Conservation (phyloP, 2,113 vertebrate species). For the Bolborhynchus lineola region DNA sequence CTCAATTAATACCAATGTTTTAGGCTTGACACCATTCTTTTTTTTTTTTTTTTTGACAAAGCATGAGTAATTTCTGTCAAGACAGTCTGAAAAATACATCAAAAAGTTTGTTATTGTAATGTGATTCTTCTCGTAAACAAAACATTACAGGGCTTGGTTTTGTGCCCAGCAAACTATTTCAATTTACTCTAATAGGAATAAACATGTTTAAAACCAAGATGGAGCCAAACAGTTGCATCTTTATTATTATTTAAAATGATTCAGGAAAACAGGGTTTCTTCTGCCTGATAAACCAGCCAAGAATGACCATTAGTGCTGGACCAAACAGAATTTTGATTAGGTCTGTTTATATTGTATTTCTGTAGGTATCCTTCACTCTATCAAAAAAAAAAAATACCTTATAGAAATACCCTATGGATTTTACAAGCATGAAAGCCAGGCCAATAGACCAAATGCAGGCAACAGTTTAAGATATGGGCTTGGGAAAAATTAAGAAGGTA, state of each 20-base stretch:
- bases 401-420: not conserved
- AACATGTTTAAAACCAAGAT: not conserved
- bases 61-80: not conserved
- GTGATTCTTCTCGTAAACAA: not conserved
- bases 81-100: not conserved
- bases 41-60: not conserved
- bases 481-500: not conserved
- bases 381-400: constrained; percentile 17
- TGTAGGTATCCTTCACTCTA: not conserved
- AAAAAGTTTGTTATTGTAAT: not conserved
- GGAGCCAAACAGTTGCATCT: not conserved
- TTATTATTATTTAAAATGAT: not conserved
- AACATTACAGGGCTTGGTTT: not conserved
- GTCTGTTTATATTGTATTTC: constrained; percentile 28
- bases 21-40: not conserved
- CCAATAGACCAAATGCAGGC: not conserved
- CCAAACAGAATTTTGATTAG: constrained; percentile 8
- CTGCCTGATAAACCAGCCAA: constrained; percentile 4
- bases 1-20: not conserved
- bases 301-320: constrained; percentile 16
- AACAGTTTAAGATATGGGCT: not conserved
- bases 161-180: not conserved
- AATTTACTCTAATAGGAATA: not conserved
- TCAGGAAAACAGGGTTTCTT: not conserved
- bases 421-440: not conserved